A percentile compares a stretch with the other conserved stretches of the same genome.
phyloP scores from a whole-genome alignment of 2,888 invertebrate genomes.

The Notodonta ziczac region DNA sequence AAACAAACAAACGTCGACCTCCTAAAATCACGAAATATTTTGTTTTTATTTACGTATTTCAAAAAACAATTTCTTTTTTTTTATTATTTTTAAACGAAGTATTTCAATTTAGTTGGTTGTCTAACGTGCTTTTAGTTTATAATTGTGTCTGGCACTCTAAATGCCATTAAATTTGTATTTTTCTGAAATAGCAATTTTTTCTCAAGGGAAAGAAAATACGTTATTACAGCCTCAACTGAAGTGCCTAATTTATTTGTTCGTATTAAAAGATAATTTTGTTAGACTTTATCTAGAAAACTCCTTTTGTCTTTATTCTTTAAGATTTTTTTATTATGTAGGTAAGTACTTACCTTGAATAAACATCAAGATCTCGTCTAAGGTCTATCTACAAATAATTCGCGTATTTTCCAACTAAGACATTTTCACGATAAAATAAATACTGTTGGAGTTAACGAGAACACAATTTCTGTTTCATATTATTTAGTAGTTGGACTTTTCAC shows the following conservation, averaged over 20 bases:
- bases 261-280: slow-evolving; percentile 11
- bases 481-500: background rate
- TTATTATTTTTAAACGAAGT: background rate
- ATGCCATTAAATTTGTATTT: background rate
- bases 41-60: background rate
- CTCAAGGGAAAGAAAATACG: slow-evolving; percentile 8
- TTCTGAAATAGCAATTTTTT: slow-evolving; percentile 4
- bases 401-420: background rate
- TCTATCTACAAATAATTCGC: background rate
- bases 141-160: background rate
- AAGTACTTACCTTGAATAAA: slow-evolving; percentile 4
- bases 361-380: slow-evolving; percentile 1
- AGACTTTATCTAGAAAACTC: slow-evolving; percentile 1
- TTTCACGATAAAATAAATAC: background rate
- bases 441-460: background rate
- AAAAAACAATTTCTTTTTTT: background rate
- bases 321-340: too few relatives aligned
- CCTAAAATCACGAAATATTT: background rate
- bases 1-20: slow-evolving; percentile 29
- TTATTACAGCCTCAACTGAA: slow-evolving; percentile 15
- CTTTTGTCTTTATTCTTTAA: background rate
- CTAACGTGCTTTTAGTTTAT: background rate
- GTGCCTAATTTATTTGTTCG: slow-evolving; percentile 10
- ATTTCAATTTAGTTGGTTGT: background rate
- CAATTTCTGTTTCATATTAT: slow-evolving; percentile 1